phyloP scores from a whole-genome alignment of 2,797 vertebrate species.

The Leucoraja ocellata region DNA sequence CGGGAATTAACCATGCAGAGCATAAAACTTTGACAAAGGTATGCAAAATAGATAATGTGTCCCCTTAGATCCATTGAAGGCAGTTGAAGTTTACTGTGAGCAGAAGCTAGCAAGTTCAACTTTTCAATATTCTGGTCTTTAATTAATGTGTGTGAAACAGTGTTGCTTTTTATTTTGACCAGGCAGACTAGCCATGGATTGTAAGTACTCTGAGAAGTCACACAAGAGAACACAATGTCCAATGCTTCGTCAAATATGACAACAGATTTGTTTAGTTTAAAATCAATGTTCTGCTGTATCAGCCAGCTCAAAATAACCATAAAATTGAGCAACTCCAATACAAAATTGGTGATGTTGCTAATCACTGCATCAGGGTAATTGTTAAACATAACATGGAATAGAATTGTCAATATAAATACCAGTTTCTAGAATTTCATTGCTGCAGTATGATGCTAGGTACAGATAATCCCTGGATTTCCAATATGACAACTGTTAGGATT shows the following conservation, averaged over 20 bases:
- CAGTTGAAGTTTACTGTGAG: not conserved
- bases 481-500: not conserved
- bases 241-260: not conserved
- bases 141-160: not conserved
- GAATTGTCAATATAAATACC: not conserved
- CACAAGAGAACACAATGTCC: not conserved
- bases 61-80: not conserved
- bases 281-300: not conserved
- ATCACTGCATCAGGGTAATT: not conserved
- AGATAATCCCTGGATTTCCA: not conserved
- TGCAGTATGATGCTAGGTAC: not conserved
- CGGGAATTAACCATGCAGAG: not conserved
- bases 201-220: not conserved
- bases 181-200: not conserved
- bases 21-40: not conserved
- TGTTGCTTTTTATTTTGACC: not conserved
- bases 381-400: not conserved
- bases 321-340: not conserved
- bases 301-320: not conserved
- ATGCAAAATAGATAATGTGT: not conserved
- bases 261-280: not conserved
- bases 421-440: not conserved
- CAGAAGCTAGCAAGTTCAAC: not conserved
- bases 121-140: not conserved
- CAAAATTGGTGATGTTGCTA: not conserved